Percentiles rank a stretch among this genome's conserved stretches.
Evolutionary conservation across 2,797 vertebrate genomes (phyloP).

Genomic region (Sebastes cheni): DNA sequence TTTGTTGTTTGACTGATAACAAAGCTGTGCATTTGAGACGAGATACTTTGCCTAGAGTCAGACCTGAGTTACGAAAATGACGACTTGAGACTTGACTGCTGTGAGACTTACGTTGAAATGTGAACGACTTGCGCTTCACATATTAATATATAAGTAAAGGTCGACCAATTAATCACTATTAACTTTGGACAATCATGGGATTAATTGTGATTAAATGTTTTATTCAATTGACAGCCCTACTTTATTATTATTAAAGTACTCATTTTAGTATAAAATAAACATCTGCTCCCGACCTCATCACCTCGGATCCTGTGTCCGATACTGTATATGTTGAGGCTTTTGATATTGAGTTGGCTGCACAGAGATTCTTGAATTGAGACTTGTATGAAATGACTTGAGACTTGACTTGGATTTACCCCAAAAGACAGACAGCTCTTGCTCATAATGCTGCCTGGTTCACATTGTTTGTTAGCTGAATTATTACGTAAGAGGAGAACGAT

Average conservation of each 20-base stretch:
- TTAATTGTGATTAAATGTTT: too few relatives aligned
- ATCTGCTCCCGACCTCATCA: background rate
- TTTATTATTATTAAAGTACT: too few relatives aligned
- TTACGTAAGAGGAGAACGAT: background rate
- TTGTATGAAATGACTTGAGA: background rate
- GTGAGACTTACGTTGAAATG: background rate
- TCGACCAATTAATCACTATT: too few relatives aligned
- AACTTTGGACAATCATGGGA: too few relatives aligned
- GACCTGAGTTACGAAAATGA: background rate
- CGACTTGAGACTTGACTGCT: background rate
- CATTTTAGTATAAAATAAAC: background rate
- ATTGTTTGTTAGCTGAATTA: background rate
- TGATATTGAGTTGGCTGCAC: background rate
- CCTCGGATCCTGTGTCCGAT: background rate
- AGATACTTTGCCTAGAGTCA: background rate
- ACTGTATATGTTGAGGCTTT: background rate
- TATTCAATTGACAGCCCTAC: too few relatives aligned
- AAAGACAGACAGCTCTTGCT: background rate
- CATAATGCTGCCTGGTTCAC: background rate
- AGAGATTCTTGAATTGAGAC: background rate
- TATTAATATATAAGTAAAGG: background rate
- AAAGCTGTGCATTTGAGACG: background rate
- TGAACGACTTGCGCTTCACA: background rate
- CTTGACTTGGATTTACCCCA: background rate
- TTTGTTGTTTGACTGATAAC: background rate